Evolutionary conservation across 2,888 invertebrate genomes (phyloP).

Genomic region (Fissipunctia ypsillon): DNA sequence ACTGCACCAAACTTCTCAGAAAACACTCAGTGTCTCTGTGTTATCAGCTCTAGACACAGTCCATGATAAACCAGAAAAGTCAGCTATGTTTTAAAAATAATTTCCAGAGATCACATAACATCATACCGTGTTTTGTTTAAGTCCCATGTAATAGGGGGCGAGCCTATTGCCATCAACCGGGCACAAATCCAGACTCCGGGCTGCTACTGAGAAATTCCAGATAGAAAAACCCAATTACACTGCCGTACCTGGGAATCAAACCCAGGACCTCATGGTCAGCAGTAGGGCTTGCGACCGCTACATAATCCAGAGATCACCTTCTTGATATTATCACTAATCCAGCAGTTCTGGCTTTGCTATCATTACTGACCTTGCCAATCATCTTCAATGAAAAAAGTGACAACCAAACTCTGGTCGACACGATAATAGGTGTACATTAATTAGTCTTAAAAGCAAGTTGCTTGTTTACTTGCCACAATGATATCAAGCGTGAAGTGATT

Average conservation of each 20-base stretch:
- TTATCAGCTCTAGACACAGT: background rate
- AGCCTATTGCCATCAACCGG: background rate
- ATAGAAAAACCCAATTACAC: too few species aligned
- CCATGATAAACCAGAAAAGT: background rate
- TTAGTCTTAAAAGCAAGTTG: too few species aligned
- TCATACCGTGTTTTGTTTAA: background rate
- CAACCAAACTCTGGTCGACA: background rate
- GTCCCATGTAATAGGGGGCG: background rate
- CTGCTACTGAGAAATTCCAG: too few species aligned
- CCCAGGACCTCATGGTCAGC: too few species aligned
- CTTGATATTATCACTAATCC: background rate
- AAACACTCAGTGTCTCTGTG: background rate
- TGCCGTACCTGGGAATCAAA: too few species aligned
- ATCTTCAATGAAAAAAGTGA: background rate
- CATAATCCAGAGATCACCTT: background rate
- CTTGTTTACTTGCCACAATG: background rate
- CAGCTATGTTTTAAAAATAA: background rate
- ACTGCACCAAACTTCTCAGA: background rate
- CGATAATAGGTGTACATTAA: background rate
- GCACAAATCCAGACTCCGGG: too few species aligned
- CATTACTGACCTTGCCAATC: background rate
- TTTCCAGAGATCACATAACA: background rate
- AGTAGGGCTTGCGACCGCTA: too few species aligned
- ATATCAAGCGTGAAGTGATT: slow-evolving; percentile 44
- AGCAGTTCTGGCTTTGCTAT: background rate